Base-by-base conservation (phyloP, 2,888 invertebrate genomes). In the Pristionchus exspectatus region DNA sequence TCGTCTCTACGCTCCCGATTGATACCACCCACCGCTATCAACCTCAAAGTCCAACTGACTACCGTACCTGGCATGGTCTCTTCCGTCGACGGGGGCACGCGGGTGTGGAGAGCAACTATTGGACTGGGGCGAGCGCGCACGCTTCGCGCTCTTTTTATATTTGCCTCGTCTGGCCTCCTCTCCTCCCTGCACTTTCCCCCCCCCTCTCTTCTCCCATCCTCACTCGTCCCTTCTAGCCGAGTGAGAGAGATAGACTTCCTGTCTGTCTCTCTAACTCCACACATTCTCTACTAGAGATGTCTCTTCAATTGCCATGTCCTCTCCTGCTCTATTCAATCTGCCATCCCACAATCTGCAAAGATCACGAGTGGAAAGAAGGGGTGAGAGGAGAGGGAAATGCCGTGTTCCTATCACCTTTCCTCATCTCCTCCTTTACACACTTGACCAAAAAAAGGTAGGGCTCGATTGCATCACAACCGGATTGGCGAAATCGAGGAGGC, bases 71-170 rank as follows among this genome's bases (percentile, higher is more conserved):
- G 30, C 72, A 72, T 72, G 72, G 72, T 72, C 5, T 12, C n/a
- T 59, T 18, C 27, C 2, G 69, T 33, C 27, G 27, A 16, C 4
- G 16, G 72, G 72, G 33, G 72, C 27, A 30, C 27, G 27, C 72
- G 44, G 44, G 27, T n/a, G 33, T 38, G 38, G 38, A 16, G 72
- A 72, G 72, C 72, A 33, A 72, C 72, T 72, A 72, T 33, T 72
- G 14, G 30, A 72, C 72, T 72, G 56, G 38, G 18, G 72, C 72
- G 72, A 18, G 72, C 72, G 72, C 72, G 72, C 27, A 27, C 72
- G 33, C 66, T 66, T 12, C 33, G 33, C 72, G 72, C 72, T 72
- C 72, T 72, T 72, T 72, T 72, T 72, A 72, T 72, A 72, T 72
- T 72, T 72, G 72, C 72, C 30, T 18, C 18, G 72, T 72, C 72